phyloP scores from a whole-genome alignment of 1,140 invertebrate genomes.

The Hormaphis cornu region DNA sequence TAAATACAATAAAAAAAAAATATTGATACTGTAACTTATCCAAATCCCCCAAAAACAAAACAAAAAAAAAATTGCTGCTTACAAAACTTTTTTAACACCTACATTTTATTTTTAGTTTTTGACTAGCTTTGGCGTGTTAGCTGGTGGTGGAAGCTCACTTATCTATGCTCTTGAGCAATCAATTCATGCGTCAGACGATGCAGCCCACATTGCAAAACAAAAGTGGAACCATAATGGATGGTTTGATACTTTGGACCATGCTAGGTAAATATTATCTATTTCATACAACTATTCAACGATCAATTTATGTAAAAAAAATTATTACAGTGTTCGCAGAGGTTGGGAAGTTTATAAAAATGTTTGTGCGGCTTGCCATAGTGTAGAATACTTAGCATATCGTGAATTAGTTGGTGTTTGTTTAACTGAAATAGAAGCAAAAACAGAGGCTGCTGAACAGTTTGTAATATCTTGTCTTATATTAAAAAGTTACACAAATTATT shows the following conservation, averaged over 20 bases:
- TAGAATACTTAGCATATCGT: conserved; percentile 85
- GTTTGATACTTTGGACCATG: conserved; percentile 60
- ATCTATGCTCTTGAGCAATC: conserved; percentile 78
- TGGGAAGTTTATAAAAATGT: conserved; percentile 99
- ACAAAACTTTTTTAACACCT: no score
- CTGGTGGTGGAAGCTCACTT: conserved; percentile 69
- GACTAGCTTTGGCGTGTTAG: conserved; percentile 63
- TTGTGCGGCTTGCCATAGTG: conserved; percentile 95
- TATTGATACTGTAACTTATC: no score
- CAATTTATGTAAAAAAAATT: not conserved
- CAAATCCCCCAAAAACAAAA: no score
- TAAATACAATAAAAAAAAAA: no score
- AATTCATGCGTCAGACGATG: conserved; percentile 67
- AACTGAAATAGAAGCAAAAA: conserved; percentile 89
- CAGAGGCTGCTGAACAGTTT: conserved; percentile 77
- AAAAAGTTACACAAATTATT: no score
- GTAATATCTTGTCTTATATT: conserved; percentile 39
- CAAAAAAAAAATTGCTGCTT: no score
- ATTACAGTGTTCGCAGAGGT: conserved; percentile 73
- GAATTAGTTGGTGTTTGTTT: conserved; percentile 83
- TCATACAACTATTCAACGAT: not conserved
- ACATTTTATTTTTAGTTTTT: conserved; percentile 59
- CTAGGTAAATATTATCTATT: conserved; percentile 46
- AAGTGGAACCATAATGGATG: conserved; percentile 62
- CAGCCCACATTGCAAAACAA: conserved; percentile 62